phyloP scores from a whole-genome alignment of 2,888 invertebrate genomes.

The Papilio elwesi region DNA sequence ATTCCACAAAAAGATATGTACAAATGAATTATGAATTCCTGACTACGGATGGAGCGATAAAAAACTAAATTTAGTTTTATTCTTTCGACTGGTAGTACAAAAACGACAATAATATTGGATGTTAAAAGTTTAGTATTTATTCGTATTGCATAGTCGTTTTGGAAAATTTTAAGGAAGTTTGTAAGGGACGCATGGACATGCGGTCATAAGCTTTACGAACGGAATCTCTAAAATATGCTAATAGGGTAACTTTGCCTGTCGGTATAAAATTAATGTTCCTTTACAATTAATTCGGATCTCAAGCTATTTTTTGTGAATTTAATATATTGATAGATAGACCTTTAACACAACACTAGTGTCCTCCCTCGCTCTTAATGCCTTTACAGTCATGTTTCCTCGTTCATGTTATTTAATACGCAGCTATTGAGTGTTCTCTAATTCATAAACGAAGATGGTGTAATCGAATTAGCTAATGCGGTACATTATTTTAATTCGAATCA shows the following conservation, averaged over 20 bases:
- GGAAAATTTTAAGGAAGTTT: conserved; percentile 34
- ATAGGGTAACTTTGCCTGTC: conserved; percentile 25
- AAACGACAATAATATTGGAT: conserved; percentile 71
- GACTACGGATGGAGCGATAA: background rate
- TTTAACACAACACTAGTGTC: too few species aligned
- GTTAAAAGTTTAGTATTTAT: conserved; percentile 47
- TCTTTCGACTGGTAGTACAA: conserved; percentile 66
- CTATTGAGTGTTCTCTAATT: too few species aligned
- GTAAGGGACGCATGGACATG: conserved; percentile 16
- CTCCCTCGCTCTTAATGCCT: too few species aligned
- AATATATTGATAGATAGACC: too few species aligned
- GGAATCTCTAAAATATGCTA: conserved; percentile 47
- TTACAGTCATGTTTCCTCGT: too few species aligned
- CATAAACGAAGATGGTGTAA: background rate
- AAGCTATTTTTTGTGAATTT: conserved; percentile 17
- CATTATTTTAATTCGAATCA: background rate
- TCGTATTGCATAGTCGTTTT: conserved; percentile 43
- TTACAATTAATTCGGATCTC: conserved; percentile 24
- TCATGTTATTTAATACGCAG: too few species aligned
- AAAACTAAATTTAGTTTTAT: conserved; percentile 21
- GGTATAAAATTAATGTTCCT: conserved; percentile 33
- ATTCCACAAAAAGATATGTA: background rate
- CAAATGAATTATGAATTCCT: conserved; percentile 10
- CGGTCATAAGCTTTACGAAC: conserved; percentile 25
- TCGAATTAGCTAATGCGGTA: background rate